Conservation (phyloP, 2,113 vertebrate species). For the Scomber japonicus region DNA sequence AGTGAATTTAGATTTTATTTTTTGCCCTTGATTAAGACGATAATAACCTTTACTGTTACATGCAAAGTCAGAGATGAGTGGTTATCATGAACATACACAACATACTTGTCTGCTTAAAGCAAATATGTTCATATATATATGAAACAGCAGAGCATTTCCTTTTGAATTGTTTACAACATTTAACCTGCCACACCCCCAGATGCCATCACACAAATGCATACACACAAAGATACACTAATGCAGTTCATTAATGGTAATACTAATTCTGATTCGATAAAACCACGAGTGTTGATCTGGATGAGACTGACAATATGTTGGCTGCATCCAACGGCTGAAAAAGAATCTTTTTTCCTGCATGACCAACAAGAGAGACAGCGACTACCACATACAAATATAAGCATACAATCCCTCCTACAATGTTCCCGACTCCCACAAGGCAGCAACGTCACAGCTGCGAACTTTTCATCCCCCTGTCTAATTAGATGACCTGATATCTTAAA, state of each 20-base stretch:
- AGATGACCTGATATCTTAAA: conserved; percentile 74
- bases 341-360: conserved; percentile 43
- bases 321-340: conserved; percentile 31
- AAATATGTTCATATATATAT: conserved; percentile 8
- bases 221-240: background rate
- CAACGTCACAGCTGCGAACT: conserved; percentile 78
- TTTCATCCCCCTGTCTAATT: conserved; percentile 78
- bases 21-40: conserved; percentile 5
- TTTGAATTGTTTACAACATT: conserved; percentile 19
- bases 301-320: background rate
- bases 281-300: background rate
- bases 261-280: conserved; percentile 15
- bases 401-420: conserved; percentile 66
- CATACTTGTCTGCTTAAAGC: conserved; percentile 17
- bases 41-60: conserved; percentile 32
- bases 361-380: conserved; percentile 45
- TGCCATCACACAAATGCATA: conserved; percentile 8
- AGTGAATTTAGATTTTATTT: background rate
- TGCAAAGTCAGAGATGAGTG: conserved; percentile 26
- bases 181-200: background rate
- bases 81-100: conserved; percentile 10
- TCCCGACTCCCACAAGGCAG: conserved; percentile 64
- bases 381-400: conserved; percentile 62
- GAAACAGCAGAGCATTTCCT: conserved; percentile 12
- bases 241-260: conserved; percentile 9